Evolutionary conservation across 2,888 invertebrate genomes (phyloP), one percentile per base, ranked within the genome.

Genomic region (Polydesmus complanatus): DNA sequence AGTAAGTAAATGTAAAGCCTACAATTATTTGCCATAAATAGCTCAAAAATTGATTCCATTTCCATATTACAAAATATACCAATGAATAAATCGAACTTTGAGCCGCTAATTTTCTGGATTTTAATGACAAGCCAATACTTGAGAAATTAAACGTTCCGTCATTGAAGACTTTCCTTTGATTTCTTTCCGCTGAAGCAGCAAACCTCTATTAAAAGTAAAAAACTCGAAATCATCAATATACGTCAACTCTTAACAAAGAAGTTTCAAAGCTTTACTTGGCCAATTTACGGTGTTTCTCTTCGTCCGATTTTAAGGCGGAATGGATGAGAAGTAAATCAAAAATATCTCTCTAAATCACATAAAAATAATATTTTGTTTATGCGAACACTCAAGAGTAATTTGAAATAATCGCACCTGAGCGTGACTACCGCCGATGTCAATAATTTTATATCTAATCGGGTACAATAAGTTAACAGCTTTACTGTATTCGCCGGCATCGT

Each of bases 371-470:
- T 22, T 56, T 8, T 22, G 22, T 51, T 11, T 54, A 5, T 21
- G 23, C 11, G 22, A 19, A 51, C 5, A 14, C 27, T 27, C 14
- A 14, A 21, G n/a, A 11, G 5, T 48, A 22, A 58, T 47, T 37
- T 56, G 22, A n/a, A 57, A 57, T 49, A 50, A 25, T 19, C 19
- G 19, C 59, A 74, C 74, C 71, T 76, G 76, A n/a, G 75, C 75
- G 66, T 75, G 69, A 63, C 75, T 75, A 25, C 76, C 76, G 3
- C 76, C 76, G 57, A 75, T 71, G 21, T 63, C 64, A 22, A 70
- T 60, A 3, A 75, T 64, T 22, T 72, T 65, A 61, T 73, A 72
- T 51, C 72, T 64, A 11, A 74, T 62, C 3, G 74, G 73, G 51
- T 68, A 65, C 25, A 75, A 62, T 1, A 72, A 62, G 21, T 73